Percentiles rank a stretch among this genome's conserved stretches.
phyloP scores from a whole-genome alignment of 2,113 vertebrate species.

The Dasypus novemcinctus region DNA sequence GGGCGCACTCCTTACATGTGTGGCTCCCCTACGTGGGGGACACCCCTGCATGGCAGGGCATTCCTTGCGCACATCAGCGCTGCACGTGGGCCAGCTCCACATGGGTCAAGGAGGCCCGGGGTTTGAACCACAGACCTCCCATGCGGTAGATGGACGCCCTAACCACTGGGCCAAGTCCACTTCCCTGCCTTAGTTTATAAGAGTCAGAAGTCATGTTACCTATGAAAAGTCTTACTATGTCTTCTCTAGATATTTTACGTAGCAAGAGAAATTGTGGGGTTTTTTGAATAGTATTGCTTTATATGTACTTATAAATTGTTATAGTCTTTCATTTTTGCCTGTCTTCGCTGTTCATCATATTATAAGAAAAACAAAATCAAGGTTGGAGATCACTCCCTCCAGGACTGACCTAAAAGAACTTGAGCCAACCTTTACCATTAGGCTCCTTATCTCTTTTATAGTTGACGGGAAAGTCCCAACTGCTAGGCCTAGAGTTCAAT shows the following conservation, averaged over 20 bases:
- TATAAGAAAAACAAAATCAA: neutral
- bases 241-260: neutral
- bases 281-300: neutral
- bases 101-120: too few species aligned
- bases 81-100: too few species aligned
- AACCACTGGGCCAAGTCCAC: too few species aligned
- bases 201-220: neutral
- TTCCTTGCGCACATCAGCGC: too few species aligned
- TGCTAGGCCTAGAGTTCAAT: neutral
- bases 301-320: neutral
- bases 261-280: neutral
- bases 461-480: neutral
- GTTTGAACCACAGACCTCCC: too few species aligned
- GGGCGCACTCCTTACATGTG: too few species aligned
- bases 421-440: too few species aligned
- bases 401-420: neutral
- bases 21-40: too few species aligned
- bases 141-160: too few species aligned
- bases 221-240: neutral
- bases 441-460: neutral
- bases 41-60: too few species aligned
- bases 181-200: neutral
- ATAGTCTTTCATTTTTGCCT: neutral
- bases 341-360: neutral
- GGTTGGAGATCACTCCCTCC: neutral